Percentiles rank a stretch among this genome's conserved stretches.
These are phyloP conservation scores for Rynchops niger DNA, from an alignment of 2,113 vertebrate genomes.

Conservation along the genomic window DNA sequence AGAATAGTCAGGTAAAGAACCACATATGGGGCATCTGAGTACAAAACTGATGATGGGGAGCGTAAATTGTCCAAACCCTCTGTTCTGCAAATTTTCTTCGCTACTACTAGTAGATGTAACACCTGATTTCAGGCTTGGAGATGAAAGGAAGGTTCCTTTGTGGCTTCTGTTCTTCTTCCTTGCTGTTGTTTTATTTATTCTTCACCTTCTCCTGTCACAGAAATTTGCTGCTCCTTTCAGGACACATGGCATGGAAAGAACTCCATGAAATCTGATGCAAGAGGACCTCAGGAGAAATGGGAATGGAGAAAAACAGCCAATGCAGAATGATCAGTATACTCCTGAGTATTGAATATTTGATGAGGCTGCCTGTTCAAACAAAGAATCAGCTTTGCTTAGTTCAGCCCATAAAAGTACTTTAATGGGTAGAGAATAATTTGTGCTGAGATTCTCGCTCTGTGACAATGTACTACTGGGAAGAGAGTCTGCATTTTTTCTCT, in stretches of 20 bases:
- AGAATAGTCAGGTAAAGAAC: not conserved
- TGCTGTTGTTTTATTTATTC: not conserved
- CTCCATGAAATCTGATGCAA: not conserved
- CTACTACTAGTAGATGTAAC: not conserved
- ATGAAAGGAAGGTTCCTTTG: not conserved
- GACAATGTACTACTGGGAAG: not conserved
- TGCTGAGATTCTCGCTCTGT: not conserved
- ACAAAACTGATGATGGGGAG: not conserved
- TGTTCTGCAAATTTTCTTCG: not conserved
- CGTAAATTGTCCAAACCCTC: not conserved
- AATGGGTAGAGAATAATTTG: conserved; percentile 12
- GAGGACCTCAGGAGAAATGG: not conserved
- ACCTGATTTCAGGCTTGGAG: not conserved
- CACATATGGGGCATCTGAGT: not conserved
- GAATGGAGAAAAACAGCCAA: not conserved
- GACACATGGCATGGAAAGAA: not conserved
- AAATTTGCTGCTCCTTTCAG: not conserved
- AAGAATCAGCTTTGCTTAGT: conserved; percentile 36
- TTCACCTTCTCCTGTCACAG: not conserved
- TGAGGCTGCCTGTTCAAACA: conserved; percentile 15
- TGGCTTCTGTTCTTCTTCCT: not conserved
- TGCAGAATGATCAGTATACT: not conserved
- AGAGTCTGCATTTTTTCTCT: not conserved
- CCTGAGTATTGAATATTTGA: conserved; percentile 31
- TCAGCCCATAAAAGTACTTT: conserved; percentile 22